phyloP scores from a whole-genome alignment of 2,888 invertebrate genomes.

The Eristalinus sepulchralis region DNA sequence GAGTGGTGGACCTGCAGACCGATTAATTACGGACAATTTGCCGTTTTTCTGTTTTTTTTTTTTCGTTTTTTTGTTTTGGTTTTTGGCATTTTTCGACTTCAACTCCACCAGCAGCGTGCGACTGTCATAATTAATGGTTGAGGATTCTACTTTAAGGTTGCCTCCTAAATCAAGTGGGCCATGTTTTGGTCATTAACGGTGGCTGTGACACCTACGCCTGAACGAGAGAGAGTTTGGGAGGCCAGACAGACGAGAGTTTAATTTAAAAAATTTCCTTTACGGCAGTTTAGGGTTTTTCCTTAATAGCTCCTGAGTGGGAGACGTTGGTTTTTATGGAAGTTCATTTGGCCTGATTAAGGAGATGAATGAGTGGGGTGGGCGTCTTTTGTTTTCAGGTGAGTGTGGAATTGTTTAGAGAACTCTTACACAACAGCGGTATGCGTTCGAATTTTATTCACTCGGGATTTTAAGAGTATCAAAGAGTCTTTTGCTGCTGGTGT shows the following conservation, averaged over 20 bases:
- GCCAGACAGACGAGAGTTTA: background rate
- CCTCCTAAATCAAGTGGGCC: conserved; percentile 5
- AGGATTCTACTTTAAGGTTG: background rate
- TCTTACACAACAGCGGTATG: background rate
- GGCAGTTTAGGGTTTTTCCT: background rate
- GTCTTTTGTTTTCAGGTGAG: background rate
- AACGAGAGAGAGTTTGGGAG: background rate
- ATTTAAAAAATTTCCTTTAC: conserved; percentile 5
- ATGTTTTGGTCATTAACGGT: conserved; percentile 4
- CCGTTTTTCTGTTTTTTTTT: background rate
- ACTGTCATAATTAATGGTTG: conserved; percentile 9
- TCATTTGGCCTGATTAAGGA: background rate
- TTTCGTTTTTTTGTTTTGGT: too few relatives aligned
- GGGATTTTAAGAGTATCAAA: background rate
- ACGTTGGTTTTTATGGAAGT: background rate
- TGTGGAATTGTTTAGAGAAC: background rate
- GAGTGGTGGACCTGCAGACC: conserved; percentile 17
- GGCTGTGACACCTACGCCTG: background rate
- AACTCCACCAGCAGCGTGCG: background rate
- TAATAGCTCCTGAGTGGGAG: background rate
- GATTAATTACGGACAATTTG: conserved; percentile 2
- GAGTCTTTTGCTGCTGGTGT: background rate
- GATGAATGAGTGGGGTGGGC: background rate
- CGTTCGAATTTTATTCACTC: background rate
- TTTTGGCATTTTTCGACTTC: background rate